Evolutionary conservation across 2,797 vertebrate genomes (phyloP).

Genomic region (Salarias fasciatus): DNA sequence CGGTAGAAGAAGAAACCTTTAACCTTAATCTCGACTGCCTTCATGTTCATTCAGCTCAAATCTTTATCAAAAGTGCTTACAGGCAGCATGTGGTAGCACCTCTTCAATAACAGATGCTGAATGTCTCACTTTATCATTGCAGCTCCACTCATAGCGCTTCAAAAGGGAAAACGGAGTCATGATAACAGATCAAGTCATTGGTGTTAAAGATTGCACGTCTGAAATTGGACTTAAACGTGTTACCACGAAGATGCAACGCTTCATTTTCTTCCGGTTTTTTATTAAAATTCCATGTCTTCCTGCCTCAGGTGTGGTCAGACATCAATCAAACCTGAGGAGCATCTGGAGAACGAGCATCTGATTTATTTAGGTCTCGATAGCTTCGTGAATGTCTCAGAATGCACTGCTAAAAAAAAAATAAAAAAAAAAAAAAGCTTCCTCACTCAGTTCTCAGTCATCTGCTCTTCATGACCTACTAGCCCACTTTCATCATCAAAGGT

Average conservation of each 20-base stretch:
- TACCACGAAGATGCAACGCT: too few relatives aligned
- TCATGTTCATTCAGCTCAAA: too few relatives aligned
- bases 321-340: too few relatives aligned
- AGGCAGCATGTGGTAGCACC: conserved; percentile 1
- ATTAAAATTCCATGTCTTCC: neutral
- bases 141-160: neutral
- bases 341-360: conserved; percentile 7
- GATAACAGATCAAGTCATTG: too few relatives aligned
- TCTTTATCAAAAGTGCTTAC: neutral
- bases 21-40: too few relatives aligned
- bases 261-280: too few relatives aligned
- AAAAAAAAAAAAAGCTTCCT: conserved; percentile 25
- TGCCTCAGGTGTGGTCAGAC: neutral
- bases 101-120: neutral
- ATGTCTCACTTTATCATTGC: neutral
- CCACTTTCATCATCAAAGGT: too few relatives aligned
- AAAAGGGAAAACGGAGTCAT: neutral
- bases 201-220: neutral
- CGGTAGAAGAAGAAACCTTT: too few relatives aligned
- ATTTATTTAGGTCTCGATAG: conserved; percentile 9
- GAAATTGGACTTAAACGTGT: neutral
- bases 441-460: conserved; percentile 3
- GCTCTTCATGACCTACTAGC: conserved; percentile 7
- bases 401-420: conserved; percentile 22
- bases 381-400: conserved; percentile 7